Conservation (phyloP, 2,797 vertebrate species). For the Erpetoichthys calabaricus region DNA sequence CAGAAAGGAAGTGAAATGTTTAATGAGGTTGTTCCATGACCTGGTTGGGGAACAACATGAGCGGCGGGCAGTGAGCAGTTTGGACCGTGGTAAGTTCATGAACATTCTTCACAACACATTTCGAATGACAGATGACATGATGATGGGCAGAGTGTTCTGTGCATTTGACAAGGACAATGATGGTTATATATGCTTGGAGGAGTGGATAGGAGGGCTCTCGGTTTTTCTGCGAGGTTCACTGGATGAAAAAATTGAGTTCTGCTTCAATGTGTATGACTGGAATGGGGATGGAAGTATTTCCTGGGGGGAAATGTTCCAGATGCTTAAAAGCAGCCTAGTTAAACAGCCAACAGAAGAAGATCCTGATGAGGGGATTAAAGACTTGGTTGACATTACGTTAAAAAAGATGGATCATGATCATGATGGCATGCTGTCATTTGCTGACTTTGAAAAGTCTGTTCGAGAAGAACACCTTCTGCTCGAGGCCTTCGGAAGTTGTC, state of each 20-base stretch:
- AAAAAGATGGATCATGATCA: conserved; percentile 91
- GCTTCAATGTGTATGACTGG: conserved; percentile 81
- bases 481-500: conserved; percentile 88
- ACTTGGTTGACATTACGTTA: conserved; percentile 79
- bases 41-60: too few species aligned
- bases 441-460: conserved; percentile 76
- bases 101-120: too few species aligned
- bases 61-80: too few species aligned
- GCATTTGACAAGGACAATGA: conserved; percentile 76
- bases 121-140: too few species aligned
- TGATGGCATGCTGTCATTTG: conserved; percentile 72
- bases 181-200: conserved; percentile 50
- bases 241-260: conserved; percentile 83
- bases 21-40: too few species aligned
- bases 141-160: conserved; percentile 58
- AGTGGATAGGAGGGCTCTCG: conserved; percentile 78
- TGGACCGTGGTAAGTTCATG: too few species aligned
- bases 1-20: too few species aligned
- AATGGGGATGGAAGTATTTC: conserved; percentile 75
- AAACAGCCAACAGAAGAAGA: conserved; percentile 75
- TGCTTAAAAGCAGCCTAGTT: conserved; percentile 76
- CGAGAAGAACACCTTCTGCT: conserved; percentile 74
- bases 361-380: conserved; percentile 78
- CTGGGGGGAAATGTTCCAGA: conserved; percentile 81
- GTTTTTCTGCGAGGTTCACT: conserved; percentile 77